Evolutionary conservation across 2,113 vertebrate genomes (phyloP), one percentile per base, ranked within the genome.

Genomic region (Silurus meridionalis): DNA sequence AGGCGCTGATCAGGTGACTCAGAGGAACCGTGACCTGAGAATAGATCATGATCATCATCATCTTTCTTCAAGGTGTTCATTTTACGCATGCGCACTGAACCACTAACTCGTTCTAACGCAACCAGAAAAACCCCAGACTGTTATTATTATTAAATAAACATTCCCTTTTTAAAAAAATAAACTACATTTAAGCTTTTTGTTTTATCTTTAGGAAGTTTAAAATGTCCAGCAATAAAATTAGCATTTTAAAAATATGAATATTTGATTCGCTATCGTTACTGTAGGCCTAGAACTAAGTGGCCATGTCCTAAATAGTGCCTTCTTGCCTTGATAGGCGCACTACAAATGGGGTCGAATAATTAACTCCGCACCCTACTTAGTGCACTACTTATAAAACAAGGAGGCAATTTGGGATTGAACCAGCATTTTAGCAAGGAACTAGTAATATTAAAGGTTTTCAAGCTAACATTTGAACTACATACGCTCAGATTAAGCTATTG

Each of bases 1-100:
- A 96, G 88, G 97, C 95, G 92, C 95, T 99, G 92, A 99, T 97
- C 91, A 99, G 96, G 91, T 99, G 97, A 94, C 97, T 99, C 50
- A 99, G 91, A 87, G 97, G 97, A 89, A 99, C 95, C 19, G 98
- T 99, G 92, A 99, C 97, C 98, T 99, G 88, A 4, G 61, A 85
- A 46, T 8, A 88, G 60, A 80, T 11, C 9, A 48, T 0, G 6
- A 46, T 13, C 19, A 61, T 15, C 25, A 19, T 61, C 58, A 61
- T 61, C 6, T 58, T 37, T 61, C 58, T 48, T 61, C 6, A 57
- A 80, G 25, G 25, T 17, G 25, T 9, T 19, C 25, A 21, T 46
- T 10, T 37, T 58, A 13, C 78, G 19, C 78, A 60, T 80, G 78
- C 78, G 58, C 57, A 80, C 55, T 80, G 25, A 58, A 58, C 37